Percentiles rank a stretch among this genome's conserved stretches.
Conservation (phyloP, 1,140 invertebrate genomes). For the Glossosoma conforme region DNA sequence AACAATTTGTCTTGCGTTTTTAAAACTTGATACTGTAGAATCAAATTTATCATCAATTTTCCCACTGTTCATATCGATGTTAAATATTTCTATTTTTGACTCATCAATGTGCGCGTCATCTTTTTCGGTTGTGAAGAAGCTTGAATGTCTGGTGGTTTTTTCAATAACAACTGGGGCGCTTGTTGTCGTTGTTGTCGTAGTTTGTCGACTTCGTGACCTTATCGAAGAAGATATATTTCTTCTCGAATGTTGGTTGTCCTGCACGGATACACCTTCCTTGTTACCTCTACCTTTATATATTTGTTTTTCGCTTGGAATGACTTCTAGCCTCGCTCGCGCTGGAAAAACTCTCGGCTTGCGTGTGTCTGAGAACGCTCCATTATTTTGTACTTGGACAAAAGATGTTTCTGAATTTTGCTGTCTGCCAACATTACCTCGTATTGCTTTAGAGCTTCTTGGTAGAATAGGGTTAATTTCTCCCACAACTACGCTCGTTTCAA, state of each 20-base stretch:
- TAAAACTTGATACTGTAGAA: neutral
- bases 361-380: constrained; percentile 25
- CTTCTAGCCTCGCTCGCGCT: constrained; percentile 8
- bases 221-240: no score
- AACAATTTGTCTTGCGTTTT: neutral
- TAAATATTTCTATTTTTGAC: constrained; percentile 29
- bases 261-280: constrained; percentile 9
- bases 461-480: constrained; percentile 7
- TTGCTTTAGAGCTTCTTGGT: constrained; percentile 17
- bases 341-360: constrained; percentile 23
- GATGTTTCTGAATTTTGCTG: constrained; percentile 14
- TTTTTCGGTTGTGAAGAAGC: no score
- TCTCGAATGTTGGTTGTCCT: no score
- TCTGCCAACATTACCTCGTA: constrained; percentile 9
- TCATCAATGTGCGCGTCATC: no score
- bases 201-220: neutral
- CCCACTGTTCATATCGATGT: constrained; percentile 28
- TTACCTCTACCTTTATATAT: constrained; percentile 21
- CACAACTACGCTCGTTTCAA: constrained; percentile 6
- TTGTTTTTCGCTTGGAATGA: no score
- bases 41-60: constrained; percentile 7
- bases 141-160: no score
- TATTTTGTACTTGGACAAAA: constrained; percentile 17
- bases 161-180: no score
- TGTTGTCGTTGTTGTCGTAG: no score